These are phyloP conservation scores for Talpa occidentalis DNA, from an alignment of 2,113 vertebrate species.

Conservation along the genomic window DNA sequence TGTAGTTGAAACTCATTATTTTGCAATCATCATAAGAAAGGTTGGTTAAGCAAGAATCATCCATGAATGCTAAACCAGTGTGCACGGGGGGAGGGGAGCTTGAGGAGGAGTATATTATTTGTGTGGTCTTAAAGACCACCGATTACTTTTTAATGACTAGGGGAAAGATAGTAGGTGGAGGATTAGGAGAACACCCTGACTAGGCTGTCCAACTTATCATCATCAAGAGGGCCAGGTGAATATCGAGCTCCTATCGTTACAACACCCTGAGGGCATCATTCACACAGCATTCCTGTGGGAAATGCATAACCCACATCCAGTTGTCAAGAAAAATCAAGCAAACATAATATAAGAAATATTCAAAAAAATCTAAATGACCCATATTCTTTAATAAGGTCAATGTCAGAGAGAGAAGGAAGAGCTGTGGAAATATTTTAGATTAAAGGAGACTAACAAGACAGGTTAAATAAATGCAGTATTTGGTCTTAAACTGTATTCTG, in stretches of 20 bases:
- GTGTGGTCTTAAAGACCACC: neutral
- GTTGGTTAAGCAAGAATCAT: neutral
- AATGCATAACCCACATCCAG: neutral
- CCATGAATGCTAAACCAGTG: neutral
- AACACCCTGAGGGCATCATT: neutral
- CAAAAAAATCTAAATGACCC: neutral
- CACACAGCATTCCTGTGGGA: neutral
- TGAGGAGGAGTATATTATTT: neutral
- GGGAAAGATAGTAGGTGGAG: neutral
- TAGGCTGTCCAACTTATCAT: neutral
- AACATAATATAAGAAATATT: neutral
- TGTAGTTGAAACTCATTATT: neutral
- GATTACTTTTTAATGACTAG: neutral
- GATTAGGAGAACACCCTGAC: neutral
- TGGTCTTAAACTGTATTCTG: neutral
- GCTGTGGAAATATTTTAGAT: neutral
- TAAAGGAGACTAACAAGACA: neutral
- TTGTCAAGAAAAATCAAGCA: neutral
- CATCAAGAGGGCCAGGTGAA: neutral
- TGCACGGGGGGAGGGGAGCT: neutral
- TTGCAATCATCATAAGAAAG: neutral
- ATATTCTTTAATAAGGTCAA: neutral
- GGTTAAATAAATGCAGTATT: neutral
- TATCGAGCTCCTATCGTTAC: neutral
- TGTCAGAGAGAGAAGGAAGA: neutral